These are phyloP conservation scores for Exocentrus adspersus DNA, from an alignment of 2,888 invertebrate genomes.

Conservation along the genomic window DNA sequence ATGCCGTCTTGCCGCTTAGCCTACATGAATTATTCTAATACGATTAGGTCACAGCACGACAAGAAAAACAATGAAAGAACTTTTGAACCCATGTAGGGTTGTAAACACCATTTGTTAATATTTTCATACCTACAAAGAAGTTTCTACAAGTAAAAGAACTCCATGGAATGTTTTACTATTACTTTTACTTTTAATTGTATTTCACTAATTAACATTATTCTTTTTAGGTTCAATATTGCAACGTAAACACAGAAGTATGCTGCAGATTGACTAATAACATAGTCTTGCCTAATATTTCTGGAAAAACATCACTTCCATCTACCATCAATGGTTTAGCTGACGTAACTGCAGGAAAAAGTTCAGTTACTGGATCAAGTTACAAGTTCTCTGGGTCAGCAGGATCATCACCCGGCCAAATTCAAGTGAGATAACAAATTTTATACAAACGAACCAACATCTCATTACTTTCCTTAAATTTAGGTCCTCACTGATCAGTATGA, in stretches of 20 bases:
- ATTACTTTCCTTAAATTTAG: conserved; percentile 15
- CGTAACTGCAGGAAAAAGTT: conserved; percentile 54
- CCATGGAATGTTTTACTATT: too few species aligned
- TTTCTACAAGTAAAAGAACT: too few species aligned
- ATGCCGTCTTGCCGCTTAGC: too few species aligned
- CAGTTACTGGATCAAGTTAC: conserved; percentile 48
- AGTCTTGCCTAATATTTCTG: conserved; percentile 16
- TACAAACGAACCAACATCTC: neutral
- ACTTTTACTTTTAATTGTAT: too few species aligned
- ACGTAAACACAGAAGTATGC: conserved; percentile 46
- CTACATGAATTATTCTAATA: too few species aligned
- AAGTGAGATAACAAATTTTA: conserved; percentile 38
- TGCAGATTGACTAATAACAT: conserved; percentile 40
- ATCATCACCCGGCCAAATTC: conserved; percentile 53
- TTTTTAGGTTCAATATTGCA: conserved; percentile 37
- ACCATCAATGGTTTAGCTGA: conserved; percentile 45
- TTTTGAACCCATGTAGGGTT: too few species aligned
- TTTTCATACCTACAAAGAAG: too few species aligned
- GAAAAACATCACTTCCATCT: conserved; percentile 39
- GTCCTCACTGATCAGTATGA: conserved; percentile 36
- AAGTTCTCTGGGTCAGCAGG: conserved; percentile 52
- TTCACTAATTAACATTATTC: neutral
- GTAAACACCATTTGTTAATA: too few species aligned
- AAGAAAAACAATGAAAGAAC: too few species aligned
- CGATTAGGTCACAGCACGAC: too few species aligned